Base-by-base conservation (phyloP, 2,113 vertebrate species). In the Empidonax traillii region DNA sequence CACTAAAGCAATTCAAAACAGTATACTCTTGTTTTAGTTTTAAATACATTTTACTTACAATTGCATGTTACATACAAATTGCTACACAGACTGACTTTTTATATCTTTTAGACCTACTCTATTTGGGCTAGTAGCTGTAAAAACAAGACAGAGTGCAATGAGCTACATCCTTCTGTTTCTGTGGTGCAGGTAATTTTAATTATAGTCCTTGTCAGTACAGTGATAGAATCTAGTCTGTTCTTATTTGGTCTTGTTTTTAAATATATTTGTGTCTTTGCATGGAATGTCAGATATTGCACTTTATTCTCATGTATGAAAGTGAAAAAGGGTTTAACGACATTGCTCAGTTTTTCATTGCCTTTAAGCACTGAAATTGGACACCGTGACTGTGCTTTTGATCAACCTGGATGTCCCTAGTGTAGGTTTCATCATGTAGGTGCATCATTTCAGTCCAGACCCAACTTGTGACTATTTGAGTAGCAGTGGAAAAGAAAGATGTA, bases 121-220 rank as follows among this genome's bases (percentile, higher is more conserved):
- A 97, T 99, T 95, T 99, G 99, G 99, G 99, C 99, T 58, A 99
- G 99, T 97, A 99, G 98, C 97, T 99, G 99, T 97, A 99, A 99
- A 98, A 99, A 98, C 97, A 99, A 99, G 98, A 98, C 98, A 0
- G 98, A 99, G 81, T 99, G 99, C 97, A 99, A 99, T 87, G 98
- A 99, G 88, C 98, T 99, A 94, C 99, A 99, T 96, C 99, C 99
- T 23, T 99, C 98, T 82, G 98, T 99, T 91, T 99, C 99, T 78
- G 99, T 99, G 84, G 98, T 99, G 17, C 99, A 99, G 99, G 99
- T 99, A 98, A 92, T 71, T 88, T 35, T 98, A 98, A 76, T 55
- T 93, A 33, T 52, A 14, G 16, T 85, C n/a, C 27, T 69, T 86
- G 59, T 82, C 46, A 73, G 46, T 69, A 46, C 58, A 23, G n/a